Base-by-base conservation (phyloP, 2,797 vertebrate genomes). In the Agapornis canus region DNA sequence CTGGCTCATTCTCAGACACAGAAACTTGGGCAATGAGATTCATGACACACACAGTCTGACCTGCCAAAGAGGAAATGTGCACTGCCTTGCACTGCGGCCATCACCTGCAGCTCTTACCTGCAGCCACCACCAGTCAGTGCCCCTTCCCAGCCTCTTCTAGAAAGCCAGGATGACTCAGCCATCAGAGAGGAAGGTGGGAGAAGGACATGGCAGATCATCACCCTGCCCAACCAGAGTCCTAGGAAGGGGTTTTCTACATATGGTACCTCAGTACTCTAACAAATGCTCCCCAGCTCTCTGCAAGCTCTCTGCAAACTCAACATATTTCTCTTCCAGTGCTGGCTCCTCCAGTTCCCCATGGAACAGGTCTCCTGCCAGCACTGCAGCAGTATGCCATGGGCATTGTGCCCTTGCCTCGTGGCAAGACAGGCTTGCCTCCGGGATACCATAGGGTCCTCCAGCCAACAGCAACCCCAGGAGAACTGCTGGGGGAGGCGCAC, bases 111-210 rank as follows among this genome's bases (percentile, higher is more conserved):
- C 35, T 56, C 35, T 47, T 42, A 40, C 18, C 10, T 48, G 13
- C 42, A 32, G 64, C 42, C 31, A 8, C 19, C 0, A 2, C 0
- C 0, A 14, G 32, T 4, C 31, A 76, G 31, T 49, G 40, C 7
- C 72, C 68, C 43, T 79, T 37, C 52, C 32, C 52, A 35, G 51
- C 16, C 25, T 59, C 35, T 82, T 70, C 76, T 10, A 70, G 87
- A 48, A 54, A 80, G 60, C 56, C 47, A 29, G 11, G n/a, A 8
- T 35, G 29, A 37, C 35, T 32, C 42, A 45, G 56, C 31, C 60
- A 54, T 16, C 27, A 10, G 2, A 14, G 40, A 59, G 27, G 59
- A 64, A 32, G 3, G 5, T 69, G 63, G 16, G 27, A 60, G 39
- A 43, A 73, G 56, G 65, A 60, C 40, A n/a, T 1, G 1, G 19